A percentile compares a stretch with the other conserved stretches of the same genome.
Conservation (phyloP, 2,797 vertebrate species). For the Clamator glandarius region DNA sequence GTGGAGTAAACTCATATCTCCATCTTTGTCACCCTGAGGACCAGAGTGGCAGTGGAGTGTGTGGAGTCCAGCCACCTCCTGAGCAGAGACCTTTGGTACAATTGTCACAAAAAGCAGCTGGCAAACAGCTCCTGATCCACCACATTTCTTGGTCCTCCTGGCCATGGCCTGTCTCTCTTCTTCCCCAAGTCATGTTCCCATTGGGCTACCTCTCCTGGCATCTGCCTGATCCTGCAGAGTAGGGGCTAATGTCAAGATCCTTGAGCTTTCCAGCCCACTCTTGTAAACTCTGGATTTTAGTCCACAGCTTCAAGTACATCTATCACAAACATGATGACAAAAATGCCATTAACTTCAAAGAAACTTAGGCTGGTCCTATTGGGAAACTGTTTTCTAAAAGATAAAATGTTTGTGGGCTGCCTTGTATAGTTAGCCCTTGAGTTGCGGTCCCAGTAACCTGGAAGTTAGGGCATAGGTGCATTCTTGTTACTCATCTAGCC, state of each 20-base stretch:
- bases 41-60: too few species aligned
- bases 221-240: rapidly evolving
- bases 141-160: background rate
- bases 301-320: background rate
- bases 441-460: background rate
- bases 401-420: background rate
- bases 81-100: background rate
- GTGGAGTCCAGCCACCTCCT: background rate
- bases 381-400: background rate
- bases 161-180: background rate
- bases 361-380: background rate
- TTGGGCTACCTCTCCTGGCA: background rate
- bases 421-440: background rate
- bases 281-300: background rate
- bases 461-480: background rate
- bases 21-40: background rate
- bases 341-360: background rate
- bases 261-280: background rate
- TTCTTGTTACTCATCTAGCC: constrained; percentile 22
- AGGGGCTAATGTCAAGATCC: background rate
- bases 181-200: background rate
- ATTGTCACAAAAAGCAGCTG: background rate
- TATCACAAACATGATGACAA: background rate
- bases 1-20: background rate
- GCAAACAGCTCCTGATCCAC: background rate